Conservation (phyloP, 2,797 vertebrate species). For the Anabacerthia variegaticeps region DNA sequence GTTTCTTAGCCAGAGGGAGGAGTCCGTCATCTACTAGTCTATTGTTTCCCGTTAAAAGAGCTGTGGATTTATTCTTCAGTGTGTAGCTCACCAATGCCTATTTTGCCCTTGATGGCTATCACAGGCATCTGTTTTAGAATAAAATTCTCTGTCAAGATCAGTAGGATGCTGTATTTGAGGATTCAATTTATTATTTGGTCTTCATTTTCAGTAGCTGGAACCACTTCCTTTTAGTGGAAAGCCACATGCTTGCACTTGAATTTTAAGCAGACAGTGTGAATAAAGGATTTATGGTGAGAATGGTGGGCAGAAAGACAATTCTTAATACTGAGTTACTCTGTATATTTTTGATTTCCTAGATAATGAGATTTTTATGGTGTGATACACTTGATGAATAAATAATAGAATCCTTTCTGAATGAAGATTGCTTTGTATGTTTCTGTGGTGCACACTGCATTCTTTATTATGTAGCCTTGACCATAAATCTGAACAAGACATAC, state of each 20-base stretch:
- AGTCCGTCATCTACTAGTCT: slow-evolving; percentile 23
- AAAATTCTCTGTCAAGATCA: slow-evolving; percentile 9
- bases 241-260: not conserved
- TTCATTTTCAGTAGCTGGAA: slow-evolving; percentile 10
- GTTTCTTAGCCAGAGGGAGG: slow-evolving; percentile 53
- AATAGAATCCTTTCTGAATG: not conserved
- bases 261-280: slow-evolving; percentile 17
- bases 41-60: slow-evolving; percentile 53
- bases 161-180: not conserved
- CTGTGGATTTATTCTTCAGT: slow-evolving; percentile 7
- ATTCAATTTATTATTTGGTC: not conserved
- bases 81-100: not conserved
- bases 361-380: not conserved
- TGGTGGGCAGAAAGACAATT: not conserved
- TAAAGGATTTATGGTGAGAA: slow-evolving; percentile 12
- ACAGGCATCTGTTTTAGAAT: not conserved
- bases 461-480: not conserved
- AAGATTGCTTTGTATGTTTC: slow-evolving; percentile 33
- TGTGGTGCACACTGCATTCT: not conserved
- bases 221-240: slow-evolving; percentile 12
- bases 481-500: not conserved
- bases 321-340: not conserved
- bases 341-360: slow-evolving; percentile 6
- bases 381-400: slow-evolving; percentile 13
- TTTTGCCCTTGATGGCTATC: not conserved